Conservation (phyloP, 37 sponge, comb jelly and placozoan species). For the Petrosia ficiformis region DNA sequence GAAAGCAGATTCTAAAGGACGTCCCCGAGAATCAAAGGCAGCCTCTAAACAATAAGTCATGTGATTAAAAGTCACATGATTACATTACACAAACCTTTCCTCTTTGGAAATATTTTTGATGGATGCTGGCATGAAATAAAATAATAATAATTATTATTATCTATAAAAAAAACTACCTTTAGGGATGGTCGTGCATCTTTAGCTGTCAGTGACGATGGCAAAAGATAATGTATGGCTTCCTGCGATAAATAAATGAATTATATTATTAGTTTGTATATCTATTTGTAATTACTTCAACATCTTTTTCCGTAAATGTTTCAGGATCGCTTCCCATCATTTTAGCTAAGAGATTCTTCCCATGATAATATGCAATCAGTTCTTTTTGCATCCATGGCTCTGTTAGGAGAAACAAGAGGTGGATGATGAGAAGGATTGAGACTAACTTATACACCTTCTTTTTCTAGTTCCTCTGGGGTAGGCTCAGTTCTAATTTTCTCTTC, state of each 20-base stretch:
- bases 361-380: constrained; percentile 30
- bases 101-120: constrained; percentile 33
- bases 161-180: constrained; percentile 36
- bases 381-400: constrained; percentile 43
- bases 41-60: constrained; percentile 8
- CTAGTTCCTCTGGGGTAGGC: no score
- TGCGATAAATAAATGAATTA: constrained; percentile 1
- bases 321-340: constrained; percentile 70
- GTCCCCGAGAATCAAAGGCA: constrained; percentile 27
- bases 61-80: background rate
- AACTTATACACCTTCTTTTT: no score
- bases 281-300: constrained; percentile 41
- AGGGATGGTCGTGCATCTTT: constrained; percentile 66
- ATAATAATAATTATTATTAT: background rate
- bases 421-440: no score
- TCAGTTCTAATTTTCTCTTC: no score
- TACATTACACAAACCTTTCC: constrained; percentile 38
- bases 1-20: constrained; percentile 75
- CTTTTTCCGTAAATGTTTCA: constrained; percentile 50
- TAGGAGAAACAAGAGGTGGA: no score
- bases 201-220: constrained; percentile 65
- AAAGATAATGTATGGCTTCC: constrained; percentile 69
- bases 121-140: constrained; percentile 51
- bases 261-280: background rate
- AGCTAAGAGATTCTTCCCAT: constrained; percentile 50